These are phyloP conservation scores for Chloropsis hardwickii DNA, from an alignment of 2,113 vertebrate genomes.

Conservation along the genomic window DNA sequence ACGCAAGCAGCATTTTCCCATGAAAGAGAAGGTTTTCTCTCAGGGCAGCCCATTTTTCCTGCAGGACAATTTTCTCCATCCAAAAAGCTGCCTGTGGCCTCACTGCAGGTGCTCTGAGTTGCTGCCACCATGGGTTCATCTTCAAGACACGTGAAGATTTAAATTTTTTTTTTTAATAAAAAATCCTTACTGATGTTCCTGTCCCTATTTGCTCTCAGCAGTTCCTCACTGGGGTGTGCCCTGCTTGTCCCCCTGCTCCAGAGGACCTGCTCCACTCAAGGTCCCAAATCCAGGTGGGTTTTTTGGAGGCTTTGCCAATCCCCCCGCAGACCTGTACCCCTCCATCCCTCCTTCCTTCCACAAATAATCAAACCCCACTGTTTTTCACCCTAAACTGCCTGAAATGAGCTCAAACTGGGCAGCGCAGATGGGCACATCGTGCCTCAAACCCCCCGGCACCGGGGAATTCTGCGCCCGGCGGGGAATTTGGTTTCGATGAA, in stretches of 20 bases:
- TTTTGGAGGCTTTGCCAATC: not conserved
- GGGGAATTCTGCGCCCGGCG: not conserved
- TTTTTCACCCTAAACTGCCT: not conserved
- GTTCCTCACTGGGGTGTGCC: not conserved
- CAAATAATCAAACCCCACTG: accelerated
- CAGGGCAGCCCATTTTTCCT: not conserved
- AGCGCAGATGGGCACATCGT: accelerated
- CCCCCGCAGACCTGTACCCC: not conserved
- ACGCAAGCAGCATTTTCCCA: not conserved
- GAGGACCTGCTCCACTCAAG: not conserved
- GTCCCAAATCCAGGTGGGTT: not conserved
- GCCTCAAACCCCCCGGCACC: accelerated
- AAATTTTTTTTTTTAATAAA: not conserved
- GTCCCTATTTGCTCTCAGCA: not conserved
- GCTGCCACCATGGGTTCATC: not conserved
- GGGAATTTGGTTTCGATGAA: not conserved
- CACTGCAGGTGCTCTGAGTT: slow-evolving; percentile 1
- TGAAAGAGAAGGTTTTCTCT: not conserved
- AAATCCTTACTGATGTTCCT: not conserved
- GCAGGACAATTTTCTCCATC: not conserved
- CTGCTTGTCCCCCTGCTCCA: not conserved
- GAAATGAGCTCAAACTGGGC: accelerated
- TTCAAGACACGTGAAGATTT: not conserved
- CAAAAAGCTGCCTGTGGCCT: not conserved
- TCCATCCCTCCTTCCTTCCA: not conserved